These are phyloP conservation scores for Papilio demoleus DNA, from an alignment of 2,888 invertebrate species.

Conservation along the genomic window DNA sequence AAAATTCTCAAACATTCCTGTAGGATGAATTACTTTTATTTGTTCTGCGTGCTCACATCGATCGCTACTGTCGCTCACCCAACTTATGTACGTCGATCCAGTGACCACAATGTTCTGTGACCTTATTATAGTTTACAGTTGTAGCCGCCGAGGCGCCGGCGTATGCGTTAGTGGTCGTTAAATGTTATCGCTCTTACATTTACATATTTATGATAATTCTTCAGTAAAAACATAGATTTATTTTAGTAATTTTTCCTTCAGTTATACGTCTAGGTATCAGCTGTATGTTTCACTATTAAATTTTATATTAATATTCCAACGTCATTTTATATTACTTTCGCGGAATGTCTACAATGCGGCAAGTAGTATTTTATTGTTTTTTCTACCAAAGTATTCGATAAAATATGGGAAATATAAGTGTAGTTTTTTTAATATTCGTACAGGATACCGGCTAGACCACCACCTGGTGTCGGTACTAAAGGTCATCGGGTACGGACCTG, in stretches of 20 bases:
- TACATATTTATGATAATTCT: conserved; percentile 32
- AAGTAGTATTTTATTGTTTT: too few species aligned
- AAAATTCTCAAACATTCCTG: too few species aligned
- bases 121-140: conserved; percentile 28
- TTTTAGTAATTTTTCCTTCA: neutral
- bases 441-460: neutral
- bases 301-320: too few species aligned
- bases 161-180: conserved; percentile 17
- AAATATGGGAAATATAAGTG: neutral
- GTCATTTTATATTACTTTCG: too few species aligned
- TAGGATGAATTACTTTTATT: neutral
- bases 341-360: too few species aligned
- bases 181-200: conserved; percentile 29
- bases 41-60: neutral
- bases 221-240: too few species aligned
- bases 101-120: conserved; percentile 28
- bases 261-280: too few species aligned
- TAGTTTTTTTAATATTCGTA: neutral
- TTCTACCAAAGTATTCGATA: neutral
- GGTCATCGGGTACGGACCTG: conserved; percentile 23
- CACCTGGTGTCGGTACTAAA: conserved; percentile 28
- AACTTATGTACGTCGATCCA: neutral
- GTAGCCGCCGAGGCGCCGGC: neutral
- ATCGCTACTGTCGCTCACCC: neutral
- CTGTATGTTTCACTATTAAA: too few species aligned